phyloP scores from a whole-genome alignment of 1,140 invertebrate genomes.

The Drosophila ogumai region DNA sequence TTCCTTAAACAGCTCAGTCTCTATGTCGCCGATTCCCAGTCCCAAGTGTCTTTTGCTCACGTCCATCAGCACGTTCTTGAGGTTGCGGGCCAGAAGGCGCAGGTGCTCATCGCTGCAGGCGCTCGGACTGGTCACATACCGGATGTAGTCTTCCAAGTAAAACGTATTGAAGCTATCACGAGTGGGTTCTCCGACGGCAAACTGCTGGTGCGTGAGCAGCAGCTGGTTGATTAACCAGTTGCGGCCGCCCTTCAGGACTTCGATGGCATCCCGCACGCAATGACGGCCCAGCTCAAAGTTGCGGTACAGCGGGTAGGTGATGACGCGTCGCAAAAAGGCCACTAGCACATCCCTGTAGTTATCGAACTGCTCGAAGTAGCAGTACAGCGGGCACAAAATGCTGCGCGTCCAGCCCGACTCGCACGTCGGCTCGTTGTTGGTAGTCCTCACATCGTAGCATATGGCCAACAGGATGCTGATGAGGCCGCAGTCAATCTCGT shows the following conservation, averaged over 20 bases:
- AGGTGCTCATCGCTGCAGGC: constrained; percentile 64
- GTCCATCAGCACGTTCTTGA: constrained; percentile 77
- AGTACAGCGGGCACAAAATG: constrained; percentile 69
- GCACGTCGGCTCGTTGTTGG: constrained; percentile 77
- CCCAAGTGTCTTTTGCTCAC: constrained; percentile 70
- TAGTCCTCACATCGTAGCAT: constrained; percentile 78
- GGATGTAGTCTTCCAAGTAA: constrained; percentile 76
- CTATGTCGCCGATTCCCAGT: constrained; percentile 68
- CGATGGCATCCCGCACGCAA: constrained; percentile 75
- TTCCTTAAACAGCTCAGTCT: constrained; percentile 76
- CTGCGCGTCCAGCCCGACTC: constrained; percentile 80
- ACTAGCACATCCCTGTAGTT: constrained; percentile 72
- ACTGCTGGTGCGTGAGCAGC: constrained; percentile 68
- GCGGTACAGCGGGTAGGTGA: constrained; percentile 79
- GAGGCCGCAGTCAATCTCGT: constrained; percentile 73
- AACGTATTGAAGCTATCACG: constrained; percentile 69
- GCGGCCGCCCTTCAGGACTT: constrained; percentile 68
- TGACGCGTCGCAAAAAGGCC: constrained; percentile 69
- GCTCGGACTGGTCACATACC: constrained; percentile 60
- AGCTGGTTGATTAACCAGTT: constrained; percentile 78
- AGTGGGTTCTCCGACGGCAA: constrained; percentile 54
- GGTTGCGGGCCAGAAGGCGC: constrained; percentile 69
- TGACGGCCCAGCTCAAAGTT: constrained; percentile 74
- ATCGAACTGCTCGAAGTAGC: constrained; percentile 77
- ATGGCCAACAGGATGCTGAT: constrained; percentile 79